phyloP scores from a whole-genome alignment of 2,888 invertebrate species.

The Ganaspis brasiliensis region DNA sequence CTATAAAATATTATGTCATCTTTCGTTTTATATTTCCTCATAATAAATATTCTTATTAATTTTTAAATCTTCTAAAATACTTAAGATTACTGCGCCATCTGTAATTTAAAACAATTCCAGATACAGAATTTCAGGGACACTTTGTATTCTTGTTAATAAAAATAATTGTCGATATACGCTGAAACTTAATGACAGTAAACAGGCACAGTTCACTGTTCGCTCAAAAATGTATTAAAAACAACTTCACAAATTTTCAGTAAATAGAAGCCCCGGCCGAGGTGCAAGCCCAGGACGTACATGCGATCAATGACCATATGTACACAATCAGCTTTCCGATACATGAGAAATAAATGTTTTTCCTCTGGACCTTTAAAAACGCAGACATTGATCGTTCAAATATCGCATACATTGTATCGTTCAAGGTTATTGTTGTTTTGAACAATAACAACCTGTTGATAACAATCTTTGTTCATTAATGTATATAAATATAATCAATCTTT shows the following conservation, averaged over 20 bases:
- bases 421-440: background rate
- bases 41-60: too few species aligned
- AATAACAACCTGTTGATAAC: conserved; percentile 3
- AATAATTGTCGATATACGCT: conserved; percentile 19
- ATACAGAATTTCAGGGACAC: too few species aligned
- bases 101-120: background rate
- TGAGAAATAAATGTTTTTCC: conserved; percentile 23
- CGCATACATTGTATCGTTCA: too few species aligned
- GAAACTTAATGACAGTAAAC: too few species aligned
- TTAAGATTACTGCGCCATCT: background rate
- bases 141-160: background rate
- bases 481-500: background rate
- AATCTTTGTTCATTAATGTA: background rate
- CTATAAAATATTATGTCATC: too few species aligned
- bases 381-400: conserved; percentile 40
- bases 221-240: too few species aligned
- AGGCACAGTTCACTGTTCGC: too few species aligned
- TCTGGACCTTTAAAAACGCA: background rate
- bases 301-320: conserved; percentile 34
- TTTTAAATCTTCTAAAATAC: background rate
- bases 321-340: conserved; percentile 30
- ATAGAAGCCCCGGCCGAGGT: conserved; percentile 3
- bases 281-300: conserved; percentile 20
- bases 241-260: too few species aligned
- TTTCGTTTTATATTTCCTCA: too few species aligned